Evolutionary conservation across 2,113 vertebrate genomes (phyloP), one percentile per base, ranked within the genome.

Genomic region (Tapirus terrestris): DNA sequence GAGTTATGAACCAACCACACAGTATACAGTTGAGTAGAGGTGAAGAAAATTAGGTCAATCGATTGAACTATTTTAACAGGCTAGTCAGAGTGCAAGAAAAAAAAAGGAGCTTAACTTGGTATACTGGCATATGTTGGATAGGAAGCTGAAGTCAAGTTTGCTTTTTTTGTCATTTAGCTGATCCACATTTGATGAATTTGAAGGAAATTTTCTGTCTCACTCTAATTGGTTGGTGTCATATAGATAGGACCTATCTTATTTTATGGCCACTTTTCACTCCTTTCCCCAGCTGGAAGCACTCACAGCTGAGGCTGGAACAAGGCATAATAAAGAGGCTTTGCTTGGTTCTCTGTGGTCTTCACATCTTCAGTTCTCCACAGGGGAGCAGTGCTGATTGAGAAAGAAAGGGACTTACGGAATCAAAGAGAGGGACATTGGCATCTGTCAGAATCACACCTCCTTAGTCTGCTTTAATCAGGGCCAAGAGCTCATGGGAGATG

Each of bases 61-160:
- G 18, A 89, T 85, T 86, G 88, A 96, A 91, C 95, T 95, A 93
- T 89, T 98, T 97, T 93, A 97, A 96, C 67, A 93, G 70, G 60
- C 67, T 77, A 31, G 80, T 73, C 33, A 82, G 90, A 85, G 84
- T 85, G 36, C 2, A 51, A 17, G 29, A 56, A 23, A 18, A 51
- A 58, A 43, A 27, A 85, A 58, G 65, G 39, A 84, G 85, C 94
- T 91, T 89, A 96, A 76, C 51, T 92, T 86, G 83, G n/a, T 84
- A 7, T 75, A 65, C 80, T 88, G 80, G 72, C 51, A 89, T 88
- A 75, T 84, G 75, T 58, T 68, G 84, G 82, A 83, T 31, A 61
- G 75, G 39, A 77, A 83, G 33, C 72, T 72, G 58, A 94, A 96
- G 95, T 94, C 51, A 56, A 86, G 43, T 79, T 63, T 86, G 33